phyloP scores from a whole-genome alignment of 2,888 invertebrate species.

The Lacanobia wlatinum region DNA sequence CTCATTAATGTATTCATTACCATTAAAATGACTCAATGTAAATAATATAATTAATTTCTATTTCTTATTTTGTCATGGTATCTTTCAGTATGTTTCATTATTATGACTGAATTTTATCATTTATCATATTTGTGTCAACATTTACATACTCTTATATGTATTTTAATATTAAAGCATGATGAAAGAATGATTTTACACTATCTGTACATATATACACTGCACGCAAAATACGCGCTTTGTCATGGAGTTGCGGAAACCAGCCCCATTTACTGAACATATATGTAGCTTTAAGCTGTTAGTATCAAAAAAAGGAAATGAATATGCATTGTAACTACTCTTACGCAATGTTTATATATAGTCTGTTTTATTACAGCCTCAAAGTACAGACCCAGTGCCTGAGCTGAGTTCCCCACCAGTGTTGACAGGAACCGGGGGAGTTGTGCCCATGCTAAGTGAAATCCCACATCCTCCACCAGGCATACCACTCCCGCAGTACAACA shows the following conservation, averaged over 20 bases:
- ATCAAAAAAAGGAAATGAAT: not conserved
- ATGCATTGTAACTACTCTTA: slow-evolving; percentile 5
- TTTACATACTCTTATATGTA: slow-evolving; percentile 1
- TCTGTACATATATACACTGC: too few relatives aligned
- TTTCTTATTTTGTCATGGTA: slow-evolving; percentile 9
- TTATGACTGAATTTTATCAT: slow-evolving; percentile 22
- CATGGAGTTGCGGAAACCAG: too few relatives aligned
- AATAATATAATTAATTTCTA: slow-evolving; percentile 29
- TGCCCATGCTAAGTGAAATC: slow-evolving; percentile 83
- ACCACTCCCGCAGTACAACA: slow-evolving; percentile 87
- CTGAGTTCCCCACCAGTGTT: slow-evolving; percentile 84
- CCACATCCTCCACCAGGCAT: slow-evolving; percentile 87
- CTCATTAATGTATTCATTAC: slow-evolving; percentile 19
- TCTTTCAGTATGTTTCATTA: slow-evolving; percentile 4
- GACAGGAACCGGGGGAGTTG: slow-evolving; percentile 77
- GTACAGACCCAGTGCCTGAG: slow-evolving; percentile 82
- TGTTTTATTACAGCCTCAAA: slow-evolving; percentile 80
- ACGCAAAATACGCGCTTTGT: too few relatives aligned
- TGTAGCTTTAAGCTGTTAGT: not conserved
- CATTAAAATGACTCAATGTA: slow-evolving; percentile 23
- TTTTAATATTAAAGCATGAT: slow-evolving; percentile 7
- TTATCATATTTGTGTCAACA: slow-evolving; percentile 8
- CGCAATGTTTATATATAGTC: slow-evolving; percentile 30
- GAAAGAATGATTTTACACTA: not conserved
- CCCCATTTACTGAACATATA: too few relatives aligned